Evolutionary conservation across 2,888 invertebrate genomes (phyloP), one percentile per base, ranked within the genome.

Genomic region (Agrotis clavis): DNA sequence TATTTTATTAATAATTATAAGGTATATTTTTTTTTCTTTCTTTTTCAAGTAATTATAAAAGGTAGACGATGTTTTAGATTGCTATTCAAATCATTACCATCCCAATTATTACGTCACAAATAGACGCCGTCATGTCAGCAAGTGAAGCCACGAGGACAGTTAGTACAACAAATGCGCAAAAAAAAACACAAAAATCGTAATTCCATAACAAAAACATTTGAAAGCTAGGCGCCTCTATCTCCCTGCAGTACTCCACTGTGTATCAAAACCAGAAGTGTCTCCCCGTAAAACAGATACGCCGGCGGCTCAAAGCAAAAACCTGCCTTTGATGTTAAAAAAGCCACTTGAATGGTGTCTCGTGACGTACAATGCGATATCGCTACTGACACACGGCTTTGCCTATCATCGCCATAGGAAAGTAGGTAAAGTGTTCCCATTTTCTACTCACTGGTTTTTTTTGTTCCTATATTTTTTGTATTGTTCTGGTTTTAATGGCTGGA

Each of bases 251-350:
- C 51, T 51, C 45, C 6, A 35, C 64, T 57, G 70, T 65, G 57
- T 67, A 67, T 81, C 71, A 77, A 75, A 83, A 60, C 65, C 72
- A 81, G 79, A 74, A 78, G 76, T 84, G 80, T 76, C 69, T 79
- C 69, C 51, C 76, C 60, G 73, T 60, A 66, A 77, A 77, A 79
- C 75, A 86, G 80, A 82, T 83, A 76, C 71, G 73, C 73, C 71
- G 67, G 62, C 47, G 45, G 82, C 87, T 90, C 90, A 90, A 90
- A 91, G 91, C 85, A 82, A 86, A 88, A 87, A 84, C 86, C 85
- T 78, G 82, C 85, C 91, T 93, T 94, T 94, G 93, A 93, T 90
- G 92, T 92, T 90, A 87, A 89, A 91, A 90, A 90, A 90, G 91
- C 91, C 92, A 90, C 93, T 93, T 92, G 90, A 90, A 91, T 90